These are phyloP conservation scores for Albula goreensis DNA, from an alignment of 2,113 vertebrate genomes.

Conservation along the genomic window DNA sequence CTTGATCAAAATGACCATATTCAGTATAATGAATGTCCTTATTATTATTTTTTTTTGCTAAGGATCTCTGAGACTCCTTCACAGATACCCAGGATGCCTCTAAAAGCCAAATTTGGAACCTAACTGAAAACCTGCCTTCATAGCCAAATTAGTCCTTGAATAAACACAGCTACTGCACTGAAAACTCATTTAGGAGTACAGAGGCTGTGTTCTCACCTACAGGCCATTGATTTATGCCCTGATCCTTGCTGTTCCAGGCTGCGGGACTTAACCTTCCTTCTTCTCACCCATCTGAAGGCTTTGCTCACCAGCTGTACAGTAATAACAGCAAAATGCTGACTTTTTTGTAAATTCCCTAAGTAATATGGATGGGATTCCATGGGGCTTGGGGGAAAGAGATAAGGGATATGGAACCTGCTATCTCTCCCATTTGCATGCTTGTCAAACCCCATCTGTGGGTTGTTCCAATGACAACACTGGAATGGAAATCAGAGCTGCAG, in stretches of 20 bases:
- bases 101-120: too few species aligned
- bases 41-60: too few species aligned
- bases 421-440: constrained; percentile 23
- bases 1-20: too few species aligned
- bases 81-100: too few species aligned
- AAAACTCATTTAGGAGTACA: too few species aligned
- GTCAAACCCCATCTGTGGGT: background rate
- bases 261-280: background rate
- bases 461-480: background rate
- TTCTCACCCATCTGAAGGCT: background rate
- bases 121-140: too few species aligned
- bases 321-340: background rate
- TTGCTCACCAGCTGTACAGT: background rate
- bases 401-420: constrained; percentile 6
- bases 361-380: constrained; percentile 14
- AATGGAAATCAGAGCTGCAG: background rate
- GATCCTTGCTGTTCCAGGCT: background rate
- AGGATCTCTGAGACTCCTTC: too few species aligned
- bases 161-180: too few species aligned
- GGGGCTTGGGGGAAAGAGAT: background rate
- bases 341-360: background rate
- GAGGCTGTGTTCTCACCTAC: background rate
- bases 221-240: background rate
- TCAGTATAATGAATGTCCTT: too few species aligned
- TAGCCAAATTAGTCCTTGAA: too few species aligned